A percentile compares a stretch with the other conserved stretches of the same genome.
Conservation (phyloP, 2,888 invertebrate species). For the Apantesis nais region DNA sequence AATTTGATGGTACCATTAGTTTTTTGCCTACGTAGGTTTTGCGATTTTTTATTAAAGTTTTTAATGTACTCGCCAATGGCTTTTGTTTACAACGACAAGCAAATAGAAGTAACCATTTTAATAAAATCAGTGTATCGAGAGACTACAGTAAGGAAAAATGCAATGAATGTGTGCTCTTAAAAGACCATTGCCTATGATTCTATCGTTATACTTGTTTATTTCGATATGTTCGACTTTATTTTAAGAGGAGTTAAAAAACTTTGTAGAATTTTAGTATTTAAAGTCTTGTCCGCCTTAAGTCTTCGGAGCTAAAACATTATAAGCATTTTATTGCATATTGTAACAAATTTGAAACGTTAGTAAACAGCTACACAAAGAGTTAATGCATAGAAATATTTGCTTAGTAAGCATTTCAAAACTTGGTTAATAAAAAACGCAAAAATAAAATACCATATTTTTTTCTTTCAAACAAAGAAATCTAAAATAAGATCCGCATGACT, state of each 20-base stretch:
- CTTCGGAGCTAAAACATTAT: background rate
- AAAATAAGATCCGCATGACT: too few species aligned
- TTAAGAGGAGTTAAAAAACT: background rate
- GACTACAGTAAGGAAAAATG: background rate
- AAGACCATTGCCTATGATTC: background rate
- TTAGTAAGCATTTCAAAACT: too few species aligned
- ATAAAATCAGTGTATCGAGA: background rate
- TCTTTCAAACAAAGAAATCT: too few species aligned
- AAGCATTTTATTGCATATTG: too few species aligned
- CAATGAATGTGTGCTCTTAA: background rate
- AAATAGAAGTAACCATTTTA: background rate
- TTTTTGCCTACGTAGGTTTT: slow-evolving; percentile 14
- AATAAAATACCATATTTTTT: too few species aligned
- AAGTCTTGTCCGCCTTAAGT: background rate
- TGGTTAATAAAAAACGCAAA: too few species aligned
- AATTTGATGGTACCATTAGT: slow-evolving; percentile 33
- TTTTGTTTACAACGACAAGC: background rate
- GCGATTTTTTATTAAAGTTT: slow-evolving; percentile 9
- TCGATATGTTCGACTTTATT: background rate
- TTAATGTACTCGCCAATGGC: slow-evolving; percentile 8
- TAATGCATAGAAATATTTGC: too few species aligned
- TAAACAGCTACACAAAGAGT: background rate
- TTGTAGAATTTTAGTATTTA: too few species aligned
- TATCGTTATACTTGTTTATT: background rate
- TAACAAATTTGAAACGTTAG: background rate